A percentile compares a stretch with the other conserved stretches of the same genome.
Evolutionary conservation across 2,797 vertebrate genomes (phyloP).

Genomic region (Tadarida brasiliensis): DNA sequence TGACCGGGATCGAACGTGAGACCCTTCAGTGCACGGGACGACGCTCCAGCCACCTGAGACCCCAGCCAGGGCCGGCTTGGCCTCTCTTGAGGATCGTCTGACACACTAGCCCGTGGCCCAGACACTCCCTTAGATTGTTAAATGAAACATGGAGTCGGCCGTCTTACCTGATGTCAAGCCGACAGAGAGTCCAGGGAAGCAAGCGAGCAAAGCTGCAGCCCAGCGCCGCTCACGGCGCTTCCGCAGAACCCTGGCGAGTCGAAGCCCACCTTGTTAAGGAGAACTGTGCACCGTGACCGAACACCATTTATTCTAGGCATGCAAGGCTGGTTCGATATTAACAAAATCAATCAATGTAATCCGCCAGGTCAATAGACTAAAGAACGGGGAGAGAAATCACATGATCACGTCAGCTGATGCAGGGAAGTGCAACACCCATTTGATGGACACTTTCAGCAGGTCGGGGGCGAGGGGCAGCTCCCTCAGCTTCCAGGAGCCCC

Average conservation of each 20-base stretch:
- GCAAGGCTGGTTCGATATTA: not conserved
- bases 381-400: too few relatives aligned
- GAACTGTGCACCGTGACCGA: not conserved
- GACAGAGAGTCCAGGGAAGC: too few relatives aligned
- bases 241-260: not conserved
- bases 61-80: not conserved
- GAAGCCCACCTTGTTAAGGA: not conserved
- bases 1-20: too few relatives aligned
- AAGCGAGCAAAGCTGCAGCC: not conserved
- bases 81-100: not conserved
- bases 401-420: not conserved
- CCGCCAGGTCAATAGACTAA: too few relatives aligned
- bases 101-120: rapidly evolving
- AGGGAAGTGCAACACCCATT: not conserved
- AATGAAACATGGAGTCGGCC: not conserved
- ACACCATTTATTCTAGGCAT: not conserved
- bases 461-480: not conserved
- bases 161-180: not conserved
- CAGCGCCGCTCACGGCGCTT: not conserved
- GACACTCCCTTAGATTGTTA: not conserved
- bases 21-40: too few relatives aligned
- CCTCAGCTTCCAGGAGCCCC: not conserved
- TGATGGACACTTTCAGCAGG: not conserved
- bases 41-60: too few relatives aligned
- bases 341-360: too few relatives aligned